These are phyloP conservation scores for Potorous gilbertii DNA, from an alignment of 2,797 vertebrate species.

Conservation along the genomic window DNA sequence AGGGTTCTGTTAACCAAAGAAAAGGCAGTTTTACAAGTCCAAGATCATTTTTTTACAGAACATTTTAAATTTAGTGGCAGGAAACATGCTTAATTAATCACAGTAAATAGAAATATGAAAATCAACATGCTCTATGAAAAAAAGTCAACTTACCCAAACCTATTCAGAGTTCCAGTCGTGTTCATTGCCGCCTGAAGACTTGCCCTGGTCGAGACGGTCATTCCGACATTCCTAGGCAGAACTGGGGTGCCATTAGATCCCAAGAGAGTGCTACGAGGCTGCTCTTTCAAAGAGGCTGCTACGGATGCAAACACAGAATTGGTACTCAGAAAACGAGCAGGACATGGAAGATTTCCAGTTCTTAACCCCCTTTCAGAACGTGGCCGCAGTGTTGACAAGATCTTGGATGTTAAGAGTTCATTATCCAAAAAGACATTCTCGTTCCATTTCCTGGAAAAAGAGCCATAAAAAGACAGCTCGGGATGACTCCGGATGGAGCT, in stretches of 20 bases:
- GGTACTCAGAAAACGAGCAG: constrained; percentile 81
- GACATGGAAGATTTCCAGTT: constrained; percentile 70
- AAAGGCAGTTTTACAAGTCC: neutral
- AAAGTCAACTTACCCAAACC: constrained; percentile 88
- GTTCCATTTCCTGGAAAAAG: constrained; percentile 84
- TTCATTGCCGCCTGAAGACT: constrained; percentile 84
- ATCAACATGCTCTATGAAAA: neutral
- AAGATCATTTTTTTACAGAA: neutral
- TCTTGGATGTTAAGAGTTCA: constrained; percentile 88
- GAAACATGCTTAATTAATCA: no score
- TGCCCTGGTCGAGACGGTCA: constrained; percentile 91
- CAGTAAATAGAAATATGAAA: neutral
- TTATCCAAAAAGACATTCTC: constrained; percentile 87
- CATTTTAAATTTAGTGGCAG: neutral
- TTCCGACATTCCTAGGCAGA: constrained; percentile 88
- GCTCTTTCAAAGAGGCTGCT: constrained; percentile 88
- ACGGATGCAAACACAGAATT: constrained; percentile 86
- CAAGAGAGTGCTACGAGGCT: constrained; percentile 81
- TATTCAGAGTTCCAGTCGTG: constrained; percentile 82
- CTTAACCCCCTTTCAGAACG: constrained; percentile 74
- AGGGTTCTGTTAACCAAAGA: neutral
- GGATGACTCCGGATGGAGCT: constrained; percentile 69
- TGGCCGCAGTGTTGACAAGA: constrained; percentile 85
- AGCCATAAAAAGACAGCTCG: constrained; percentile 82
- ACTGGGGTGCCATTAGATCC: constrained; percentile 88